Percentiles rank a stretch among this genome's conserved stretches.
Conservation (phyloP, 2,888 invertebrate genomes). For the Stenotaenia linearis region DNA sequence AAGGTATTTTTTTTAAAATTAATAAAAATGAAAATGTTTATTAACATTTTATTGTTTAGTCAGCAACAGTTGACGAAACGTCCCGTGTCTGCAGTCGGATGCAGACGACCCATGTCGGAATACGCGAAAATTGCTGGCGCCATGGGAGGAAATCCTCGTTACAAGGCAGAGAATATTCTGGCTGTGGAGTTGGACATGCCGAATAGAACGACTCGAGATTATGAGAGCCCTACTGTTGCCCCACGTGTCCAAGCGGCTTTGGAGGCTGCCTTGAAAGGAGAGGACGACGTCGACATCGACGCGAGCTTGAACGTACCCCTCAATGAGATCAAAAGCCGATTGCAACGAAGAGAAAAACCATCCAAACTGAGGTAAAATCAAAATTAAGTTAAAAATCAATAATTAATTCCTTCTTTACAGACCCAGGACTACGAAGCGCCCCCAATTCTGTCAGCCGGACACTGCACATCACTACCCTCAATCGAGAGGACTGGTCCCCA, state of each 20-base stretch:
- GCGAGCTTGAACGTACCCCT: slow-evolving; percentile 31
- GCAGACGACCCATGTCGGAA: slow-evolving; percentile 58
- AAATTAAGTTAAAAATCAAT: neutral
- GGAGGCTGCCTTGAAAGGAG: slow-evolving; percentile 58
- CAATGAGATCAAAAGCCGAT: neutral
- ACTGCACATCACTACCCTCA: slow-evolving; percentile 32
- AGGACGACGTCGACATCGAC: slow-evolving; percentile 36
- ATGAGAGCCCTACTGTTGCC: slow-evolving; percentile 64
- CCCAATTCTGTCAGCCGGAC: slow-evolving; percentile 32
- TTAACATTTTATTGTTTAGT: neutral
- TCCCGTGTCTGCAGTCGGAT: slow-evolving; percentile 59
- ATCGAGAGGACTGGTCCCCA: slow-evolving; percentile 27
- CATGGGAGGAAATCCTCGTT: slow-evolving; percentile 51
- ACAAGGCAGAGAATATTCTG: slow-evolving; percentile 64
- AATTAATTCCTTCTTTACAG: slow-evolving; percentile 9
- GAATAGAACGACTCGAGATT: slow-evolving; percentile 67
- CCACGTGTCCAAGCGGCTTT: slow-evolving; percentile 64
- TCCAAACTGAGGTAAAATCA: neutral
- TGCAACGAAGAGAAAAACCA: slow-evolving; percentile 2
- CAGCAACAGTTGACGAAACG: slow-evolving; percentile 49
- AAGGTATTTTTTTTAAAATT: no score
- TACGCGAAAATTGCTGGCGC: slow-evolving; percentile 56
- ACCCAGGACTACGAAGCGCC: slow-evolving; percentile 27
- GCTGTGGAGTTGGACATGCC: slow-evolving; percentile 70
- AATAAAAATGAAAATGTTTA: neutral